Base-by-base conservation (phyloP, 2,888 invertebrate genomes). In the Therioaphis trifolii region DNA sequence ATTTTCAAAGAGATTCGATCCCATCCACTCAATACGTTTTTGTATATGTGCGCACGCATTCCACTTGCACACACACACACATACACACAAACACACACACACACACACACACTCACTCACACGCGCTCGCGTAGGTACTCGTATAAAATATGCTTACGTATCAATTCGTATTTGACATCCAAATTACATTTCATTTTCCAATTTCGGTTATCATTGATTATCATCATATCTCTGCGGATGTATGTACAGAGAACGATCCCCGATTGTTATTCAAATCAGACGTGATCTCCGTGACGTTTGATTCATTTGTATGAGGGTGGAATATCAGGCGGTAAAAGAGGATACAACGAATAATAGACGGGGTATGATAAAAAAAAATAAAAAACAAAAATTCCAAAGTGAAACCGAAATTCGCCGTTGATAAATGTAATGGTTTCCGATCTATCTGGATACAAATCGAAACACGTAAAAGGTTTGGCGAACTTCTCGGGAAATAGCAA, bases 391-490 rank as follows among this genome's bases (percentile, higher is more conserved):
- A 69, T 61, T 61, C 58, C 40, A 80, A 71, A 71, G 71, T 61
- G 78, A 79, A 52, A 68, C 14, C 46, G 27, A 61, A 71, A 80
- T 61, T 61, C 46, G 9, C 18, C 71, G 80, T 80, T 79, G 71
- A 80, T 80, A 72, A 80, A 80, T 80, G 71, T 72, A 80, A 61
- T 24, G 69, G 80, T 80, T 71, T 80, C 29, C 71, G 55, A 80
- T 80, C 61, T 61, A 80, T 80, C 80, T 46, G 74, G 71, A 80
- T 80, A 80, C 71, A 80, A 80, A 80, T 80, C 61, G 71, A 49
- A 80, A 80, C 80, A 72, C 71, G 80, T 80, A 80, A 80, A 72
- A 80, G 80, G 80, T 72, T 72, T 80, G 80, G 80, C 80, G 46
- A 61, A 80, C 71, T 61, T 80, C 58, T 72, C 61, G 46, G 58